Percentiles rank a stretch among this genome's conserved stretches.
Conservation (phyloP, 2,797 vertebrate species). For the Pteropus rufus region DNA sequence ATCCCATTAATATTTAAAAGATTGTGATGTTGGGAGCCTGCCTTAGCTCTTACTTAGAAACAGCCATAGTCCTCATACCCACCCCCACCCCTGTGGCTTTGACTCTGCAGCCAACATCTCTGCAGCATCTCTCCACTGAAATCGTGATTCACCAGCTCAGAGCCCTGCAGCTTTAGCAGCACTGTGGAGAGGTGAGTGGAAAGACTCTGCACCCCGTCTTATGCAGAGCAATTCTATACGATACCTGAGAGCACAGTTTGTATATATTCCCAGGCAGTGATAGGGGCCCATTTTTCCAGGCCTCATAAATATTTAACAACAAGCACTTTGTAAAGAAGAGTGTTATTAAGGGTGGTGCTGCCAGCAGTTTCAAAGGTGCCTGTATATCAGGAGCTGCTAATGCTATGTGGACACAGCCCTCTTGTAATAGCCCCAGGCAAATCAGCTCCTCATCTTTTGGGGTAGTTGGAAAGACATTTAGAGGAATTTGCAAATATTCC, state of each 20-base stretch:
- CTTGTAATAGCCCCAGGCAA: conserved; percentile 47
- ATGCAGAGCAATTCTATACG: not conserved
- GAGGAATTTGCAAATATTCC: conserved; percentile 8
- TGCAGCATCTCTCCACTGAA: not conserved
- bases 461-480: not conserved
- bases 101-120: not conserved
- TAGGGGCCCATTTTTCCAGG: conserved; percentile 5
- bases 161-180: not conserved
- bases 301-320: conserved; percentile 83
- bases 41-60: conserved; percentile 19
- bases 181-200: not conserved
- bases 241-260: not conserved
- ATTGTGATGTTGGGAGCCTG: not conserved
- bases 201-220: not conserved
- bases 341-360: conserved; percentile 77
- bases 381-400: conserved; percentile 72
- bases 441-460: conserved; percentile 38
- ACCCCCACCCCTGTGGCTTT: rapidly evolving
- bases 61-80: not conserved
- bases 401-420: conserved; percentile 24
- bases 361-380: conserved; percentile 70
- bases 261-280: not conserved
- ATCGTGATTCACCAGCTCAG: not conserved
- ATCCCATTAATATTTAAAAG: conserved; percentile 67
- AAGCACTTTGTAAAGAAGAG: conserved; percentile 78